A percentile compares a stretch with the other conserved stretches of the same genome.
phyloP scores from a whole-genome alignment of 2,888 invertebrate species.

The Rutpela maculata region DNA sequence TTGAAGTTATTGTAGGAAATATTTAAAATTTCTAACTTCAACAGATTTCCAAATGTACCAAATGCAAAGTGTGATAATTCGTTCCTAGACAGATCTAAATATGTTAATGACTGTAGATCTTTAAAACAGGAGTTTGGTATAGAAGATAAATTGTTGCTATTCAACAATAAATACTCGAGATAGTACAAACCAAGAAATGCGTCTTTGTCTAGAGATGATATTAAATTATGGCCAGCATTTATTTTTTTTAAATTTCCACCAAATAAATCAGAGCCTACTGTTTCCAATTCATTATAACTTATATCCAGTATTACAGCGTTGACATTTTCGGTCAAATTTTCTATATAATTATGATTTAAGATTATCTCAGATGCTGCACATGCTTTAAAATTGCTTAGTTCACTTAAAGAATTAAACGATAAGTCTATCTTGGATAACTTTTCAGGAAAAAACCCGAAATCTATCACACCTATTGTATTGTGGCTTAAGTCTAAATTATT shows the following conservation, averaged over 20 bases:
- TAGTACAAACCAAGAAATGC: constrained; percentile 22
- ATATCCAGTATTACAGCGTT: constrained; percentile 4
- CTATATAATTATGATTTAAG: constrained; percentile 17
- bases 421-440: constrained; percentile 1
- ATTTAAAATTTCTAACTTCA: constrained; percentile 12
- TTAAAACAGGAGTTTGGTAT: constrained; percentile 39
- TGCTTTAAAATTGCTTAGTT: constrained; percentile 13
- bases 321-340: constrained; percentile 2
- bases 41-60: constrained; percentile 41
- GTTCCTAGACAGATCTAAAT: constrained; percentile 39
- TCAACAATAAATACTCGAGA: constrained; percentile 8
- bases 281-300: constrained; percentile 6
- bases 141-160: constrained; percentile 28
- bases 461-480: constrained; percentile 23
- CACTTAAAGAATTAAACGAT: constrained; percentile 14
- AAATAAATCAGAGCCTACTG: constrained; percentile 9
- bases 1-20: constrained; percentile 30
- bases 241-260: neutral
- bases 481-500: neutral
- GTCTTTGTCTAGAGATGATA: constrained; percentile 2
- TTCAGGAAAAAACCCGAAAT: constrained; percentile 9
- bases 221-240: constrained; percentile 9
- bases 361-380: neutral
- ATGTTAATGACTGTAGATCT: constrained; percentile 16
- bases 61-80: constrained; percentile 23